A percentile compares a stretch with the other conserved stretches of the same genome.
Conservation (phyloP, 2,888 invertebrate genomes). For the Coenonympha arcania region DNA sequence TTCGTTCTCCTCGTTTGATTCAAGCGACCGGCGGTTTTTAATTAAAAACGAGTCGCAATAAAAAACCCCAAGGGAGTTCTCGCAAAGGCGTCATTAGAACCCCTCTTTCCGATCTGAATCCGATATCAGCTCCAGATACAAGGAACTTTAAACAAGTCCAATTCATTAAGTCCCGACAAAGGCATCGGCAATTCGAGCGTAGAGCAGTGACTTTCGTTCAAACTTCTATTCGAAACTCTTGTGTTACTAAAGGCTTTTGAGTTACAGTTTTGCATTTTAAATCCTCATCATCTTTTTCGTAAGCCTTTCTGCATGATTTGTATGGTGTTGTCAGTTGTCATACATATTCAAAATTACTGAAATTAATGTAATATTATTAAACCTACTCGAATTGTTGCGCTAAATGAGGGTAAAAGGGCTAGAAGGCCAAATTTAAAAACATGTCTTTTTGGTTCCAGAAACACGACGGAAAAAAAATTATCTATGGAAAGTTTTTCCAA, state of each 20-base stretch:
- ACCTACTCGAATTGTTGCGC: no score
- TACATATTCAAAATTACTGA: no score
- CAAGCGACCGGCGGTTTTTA: constrained; percentile 44
- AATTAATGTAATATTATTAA: no score
- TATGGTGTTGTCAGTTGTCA: no score
- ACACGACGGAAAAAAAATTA: no score
- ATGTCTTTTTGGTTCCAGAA: no score
- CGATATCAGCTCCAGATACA: constrained; percentile 47
- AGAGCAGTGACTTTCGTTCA: constrained; percentile 36
- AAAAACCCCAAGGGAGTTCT: constrained; percentile 43
- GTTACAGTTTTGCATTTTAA: no score
- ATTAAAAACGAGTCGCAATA: constrained; percentile 55
- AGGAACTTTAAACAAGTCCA: constrained; percentile 58
- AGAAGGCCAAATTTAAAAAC: no score
- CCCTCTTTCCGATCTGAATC: constrained; percentile 44
- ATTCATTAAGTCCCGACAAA: constrained; percentile 58
- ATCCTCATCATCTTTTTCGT: no score
- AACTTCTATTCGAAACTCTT: constrained; percentile 26
- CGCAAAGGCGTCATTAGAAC: constrained; percentile 48
- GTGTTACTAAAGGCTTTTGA: not conserved
- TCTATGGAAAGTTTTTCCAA: no score
- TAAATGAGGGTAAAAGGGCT: no score
- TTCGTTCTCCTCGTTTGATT: constrained; percentile 27
- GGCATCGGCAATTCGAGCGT: constrained; percentile 45
- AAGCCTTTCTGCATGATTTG: no score